Base-by-base conservation (phyloP, 2,888 invertebrate species). In the Acanthoscelides obtectus region DNA sequence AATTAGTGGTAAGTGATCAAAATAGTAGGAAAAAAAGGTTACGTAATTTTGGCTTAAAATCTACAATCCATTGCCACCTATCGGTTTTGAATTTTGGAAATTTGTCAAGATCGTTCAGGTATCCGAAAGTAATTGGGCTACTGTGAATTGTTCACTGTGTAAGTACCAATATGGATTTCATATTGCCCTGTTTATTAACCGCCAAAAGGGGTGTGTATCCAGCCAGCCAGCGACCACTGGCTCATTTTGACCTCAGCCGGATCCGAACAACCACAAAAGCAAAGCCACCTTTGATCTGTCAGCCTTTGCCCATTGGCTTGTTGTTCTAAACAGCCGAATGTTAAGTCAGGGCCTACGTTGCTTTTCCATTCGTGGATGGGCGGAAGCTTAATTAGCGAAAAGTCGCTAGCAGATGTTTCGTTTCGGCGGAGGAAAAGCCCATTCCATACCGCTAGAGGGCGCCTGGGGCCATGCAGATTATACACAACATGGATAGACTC, bases 391-490 rank as follows among this genome's bases (percentile, higher is more conserved):
- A 77, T 77, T 77, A 77, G 70, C 68, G 70, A 72, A 71, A 75
- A 75, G 75, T 77, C 77, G 72, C 72, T 70, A 72, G 73, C 77
- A 77, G 77, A 77, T 75, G 76, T 76, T 77, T 70, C 67, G 73
- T 70, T 71, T 63, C 70, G 70, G 73, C 17, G 45, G 45, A 45
- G 45, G 45, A 45, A 45, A 45, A 45, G 45, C 45, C 45, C 12
- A 17, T 45, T 45, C 45, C 45, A 45, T 45, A 45, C 3, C 45
- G 17, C 45, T 45, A 45, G 45, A 45, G 45, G 45, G 45, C 45
- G 45, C 45, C 45, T 45, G 12, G 17, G 45, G 45, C 45, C 5
- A 45, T 12, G 45, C 45, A 45, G 45, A 45, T 45, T 45, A 45
- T 45, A 45, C 17, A 45, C 45, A 45, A 45, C 45, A 45, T 45